Percentiles rank a stretch among this genome's conserved stretches.
phyloP scores from a whole-genome alignment of 2,888 invertebrate species.

The Pogonocherus hispidulus region DNA sequence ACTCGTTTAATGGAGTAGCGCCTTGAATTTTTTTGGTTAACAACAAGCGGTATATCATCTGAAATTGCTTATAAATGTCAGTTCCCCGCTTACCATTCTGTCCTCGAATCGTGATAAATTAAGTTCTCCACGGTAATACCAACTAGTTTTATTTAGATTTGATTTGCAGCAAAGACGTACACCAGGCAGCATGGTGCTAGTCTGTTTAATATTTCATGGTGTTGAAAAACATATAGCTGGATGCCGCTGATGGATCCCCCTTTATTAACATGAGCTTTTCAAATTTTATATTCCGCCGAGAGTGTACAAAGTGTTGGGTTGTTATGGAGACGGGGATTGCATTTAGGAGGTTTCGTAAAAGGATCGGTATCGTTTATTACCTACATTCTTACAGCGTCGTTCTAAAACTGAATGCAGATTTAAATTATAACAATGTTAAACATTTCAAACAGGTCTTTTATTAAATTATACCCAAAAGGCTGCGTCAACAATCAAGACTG shows the following conservation, averaged over 20 bases:
- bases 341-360: neutral
- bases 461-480: too few species aligned
- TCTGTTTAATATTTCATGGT: neutral
- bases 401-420: too few species aligned
- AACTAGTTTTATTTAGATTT: neutral
- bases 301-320: neutral
- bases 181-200: neutral
- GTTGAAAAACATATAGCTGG: neutral
- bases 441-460: too few species aligned
- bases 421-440: too few species aligned
- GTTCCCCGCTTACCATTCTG: neutral
- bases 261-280: neutral
- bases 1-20: too few species aligned
- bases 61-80: too few species aligned
- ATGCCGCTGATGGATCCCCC: neutral
- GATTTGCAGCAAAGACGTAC: neutral
- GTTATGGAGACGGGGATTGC: neutral
- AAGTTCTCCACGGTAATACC: neutral
- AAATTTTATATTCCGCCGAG: neutral
- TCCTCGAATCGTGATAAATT: neutral
- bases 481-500: too few species aligned
- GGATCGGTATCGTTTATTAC: neutral
- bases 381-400: too few species aligned
- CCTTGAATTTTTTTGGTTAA: too few species aligned
- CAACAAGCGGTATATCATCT: too few species aligned